Evolutionary conservation across 2,113 vertebrate species (phyloP).

Genomic region (Oncorhynchus masou): DNA sequence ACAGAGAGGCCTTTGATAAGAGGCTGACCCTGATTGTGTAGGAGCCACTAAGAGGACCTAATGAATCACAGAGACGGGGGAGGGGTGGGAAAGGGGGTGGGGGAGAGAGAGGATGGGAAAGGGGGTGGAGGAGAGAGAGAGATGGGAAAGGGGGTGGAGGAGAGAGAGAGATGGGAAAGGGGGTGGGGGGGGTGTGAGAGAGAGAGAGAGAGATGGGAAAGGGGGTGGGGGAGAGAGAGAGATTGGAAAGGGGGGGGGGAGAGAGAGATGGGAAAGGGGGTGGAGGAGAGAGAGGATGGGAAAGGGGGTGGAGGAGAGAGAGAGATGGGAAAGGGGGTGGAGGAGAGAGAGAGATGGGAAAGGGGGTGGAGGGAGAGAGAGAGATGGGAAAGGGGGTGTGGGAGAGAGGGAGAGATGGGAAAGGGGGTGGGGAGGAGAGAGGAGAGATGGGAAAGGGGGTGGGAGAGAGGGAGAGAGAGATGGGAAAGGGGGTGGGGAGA

Average conservation of each 20-base stretch:
- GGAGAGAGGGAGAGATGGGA: too few relatives aligned
- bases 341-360: neutral
- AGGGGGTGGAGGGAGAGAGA: too few relatives aligned
- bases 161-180: too few relatives aligned
- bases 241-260: neutral
- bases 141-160: neutral
- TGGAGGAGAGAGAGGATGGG: neutral
- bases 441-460: neutral
- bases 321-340: neutral
- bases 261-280: neutral
- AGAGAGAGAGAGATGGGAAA: too few relatives aligned
- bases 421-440: too few relatives aligned
- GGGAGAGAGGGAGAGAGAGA: neutral
- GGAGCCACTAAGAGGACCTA: too few relatives aligned
- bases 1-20: slow-evolving; percentile 44
- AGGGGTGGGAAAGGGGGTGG: neutral
- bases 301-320: neutral
- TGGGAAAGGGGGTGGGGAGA: neutral
- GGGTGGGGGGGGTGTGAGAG: neutral
- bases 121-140: too few relatives aligned
- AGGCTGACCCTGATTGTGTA: too few relatives aligned
- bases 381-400: too few relatives aligned
- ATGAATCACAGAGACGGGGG: too few relatives aligned
- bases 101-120: neutral
- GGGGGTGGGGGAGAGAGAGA: neutral